A percentile compares a stretch with the other conserved stretches of the same genome.
Evolutionary conservation across 2,797 vertebrate species (phyloP).

Genomic region (Catharus ustulatus): DNA sequence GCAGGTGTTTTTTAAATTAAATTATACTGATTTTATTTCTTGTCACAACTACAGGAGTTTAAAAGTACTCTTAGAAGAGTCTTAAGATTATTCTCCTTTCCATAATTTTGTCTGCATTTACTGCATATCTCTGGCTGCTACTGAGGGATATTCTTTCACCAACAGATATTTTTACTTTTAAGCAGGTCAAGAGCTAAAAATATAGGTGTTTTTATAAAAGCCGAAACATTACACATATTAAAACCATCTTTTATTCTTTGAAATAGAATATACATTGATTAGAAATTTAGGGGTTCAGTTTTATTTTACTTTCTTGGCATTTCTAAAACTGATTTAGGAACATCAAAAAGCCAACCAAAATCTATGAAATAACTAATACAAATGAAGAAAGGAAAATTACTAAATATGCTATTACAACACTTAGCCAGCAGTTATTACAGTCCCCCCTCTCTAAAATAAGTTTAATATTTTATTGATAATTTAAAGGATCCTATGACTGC

Average conservation of each 20-base stretch:
- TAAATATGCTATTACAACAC: neutral
- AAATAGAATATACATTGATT: neutral
- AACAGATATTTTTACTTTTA: neutral
- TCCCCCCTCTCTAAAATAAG: accelerated
- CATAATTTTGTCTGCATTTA: neutral
- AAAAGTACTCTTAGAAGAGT: neutral
- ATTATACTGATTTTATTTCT: neutral
- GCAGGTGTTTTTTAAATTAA: neutral
- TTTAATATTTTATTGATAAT: neutral
- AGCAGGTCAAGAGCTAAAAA: neutral
- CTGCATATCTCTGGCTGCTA: neutral
- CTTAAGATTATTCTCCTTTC: neutral
- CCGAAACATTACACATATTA: neutral
- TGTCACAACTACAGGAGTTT: neutral
- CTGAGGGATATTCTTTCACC: neutral
- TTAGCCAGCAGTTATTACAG: neutral
- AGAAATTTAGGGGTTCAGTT: neutral
- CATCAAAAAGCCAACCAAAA: neutral
- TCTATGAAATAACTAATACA: neutral
- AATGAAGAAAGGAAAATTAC: neutral
- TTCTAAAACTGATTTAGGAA: neutral
- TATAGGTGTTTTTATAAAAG: neutral
- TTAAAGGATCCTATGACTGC: neutral
- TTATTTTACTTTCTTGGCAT: neutral
- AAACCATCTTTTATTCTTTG: neutral